Evolutionary conservation across 2,888 invertebrate genomes (phyloP), one percentile per base, ranked within the genome.

Genomic region (Euplexia lucipara): DNA sequence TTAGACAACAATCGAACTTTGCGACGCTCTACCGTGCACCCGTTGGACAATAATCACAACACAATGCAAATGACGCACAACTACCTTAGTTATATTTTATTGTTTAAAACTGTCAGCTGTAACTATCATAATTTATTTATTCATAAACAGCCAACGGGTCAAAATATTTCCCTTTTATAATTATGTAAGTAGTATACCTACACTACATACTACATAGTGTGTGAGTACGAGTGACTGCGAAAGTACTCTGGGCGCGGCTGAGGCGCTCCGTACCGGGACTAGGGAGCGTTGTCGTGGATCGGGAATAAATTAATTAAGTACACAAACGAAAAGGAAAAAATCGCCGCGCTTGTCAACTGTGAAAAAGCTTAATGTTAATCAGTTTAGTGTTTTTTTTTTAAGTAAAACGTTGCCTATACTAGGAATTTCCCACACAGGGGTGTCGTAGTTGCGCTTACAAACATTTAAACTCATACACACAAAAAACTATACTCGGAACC

Each of bases 261-360:
- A n/a, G n/a, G n/a, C n/a, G n/a, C n/a, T n/a, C n/a, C n/a, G n/a
- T n/a, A n/a, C n/a, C n/a, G n/a, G n/a, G n/a, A n/a, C n/a, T n/a
- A n/a, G n/a, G n/a, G n/a, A 14, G 7, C 20, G n/a, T 22, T 10
- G 20, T 20, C 20, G 32, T 26, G 30, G 20, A 39, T 52, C 12
- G 20, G 3, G 5, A 52, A 39, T 49, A 9, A 26, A 14, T 30
- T 14, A 14, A 41, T 30, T 16, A 47, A 14, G 26, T 10, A 20
- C 20, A 14, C 18, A 37, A 58, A 18, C n/a, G 30, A 30, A 37
- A 49, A 18, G 18, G n/a, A 39, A 16, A 58, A 52, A n/a, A 10
- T 51, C 16, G 32, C 12, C 30, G 39, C n/a, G 12, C 32, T 52
- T n/a, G 20, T 26, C 5, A 30, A n/a, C n/a, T n/a, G n/a, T n/a